A percentile compares a stretch with the other conserved stretches of the same genome.
Conservation (phyloP, 2,113 vertebrate genomes). For the Scytalopus superciliaris region DNA sequence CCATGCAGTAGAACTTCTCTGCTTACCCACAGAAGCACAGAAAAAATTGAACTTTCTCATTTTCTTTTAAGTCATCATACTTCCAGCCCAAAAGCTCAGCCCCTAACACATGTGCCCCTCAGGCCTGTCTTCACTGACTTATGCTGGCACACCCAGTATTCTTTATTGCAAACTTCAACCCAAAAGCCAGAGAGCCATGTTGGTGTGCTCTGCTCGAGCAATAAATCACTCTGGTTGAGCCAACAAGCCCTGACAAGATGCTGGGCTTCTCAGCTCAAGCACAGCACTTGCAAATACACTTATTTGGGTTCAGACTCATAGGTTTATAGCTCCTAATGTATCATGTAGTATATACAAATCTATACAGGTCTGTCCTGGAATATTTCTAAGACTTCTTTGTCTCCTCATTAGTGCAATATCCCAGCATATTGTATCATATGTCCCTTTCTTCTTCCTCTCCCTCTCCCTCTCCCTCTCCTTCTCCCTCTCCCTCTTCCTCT, state of each 20-base stretch:
- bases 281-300: neutral
- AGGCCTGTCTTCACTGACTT: neutral
- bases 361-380: neutral
- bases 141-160: neutral
- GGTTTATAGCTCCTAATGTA: neutral
- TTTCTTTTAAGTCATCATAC: neutral
- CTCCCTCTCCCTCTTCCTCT: neutral
- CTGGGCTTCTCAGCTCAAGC: neutral
- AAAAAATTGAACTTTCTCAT: neutral
- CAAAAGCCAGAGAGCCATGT: neutral
- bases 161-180: neutral
- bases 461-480: too few species aligned
- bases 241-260: neutral
- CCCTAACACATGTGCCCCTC: neutral
- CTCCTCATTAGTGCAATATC: neutral
- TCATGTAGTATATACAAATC: neutral
- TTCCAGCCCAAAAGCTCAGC: neutral
- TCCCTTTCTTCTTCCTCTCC: neutral
- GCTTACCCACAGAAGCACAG: neutral
- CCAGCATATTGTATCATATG: neutral
- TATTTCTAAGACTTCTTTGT: neutral
- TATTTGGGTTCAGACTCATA: neutral
- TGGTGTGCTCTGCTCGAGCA: neutral
- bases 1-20: neutral
- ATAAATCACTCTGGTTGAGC: neutral